A percentile compares a stretch with the other conserved stretches of the same genome.
phyloP scores from a whole-genome alignment of 2,113 vertebrate species.

The Epinephelus moara region DNA sequence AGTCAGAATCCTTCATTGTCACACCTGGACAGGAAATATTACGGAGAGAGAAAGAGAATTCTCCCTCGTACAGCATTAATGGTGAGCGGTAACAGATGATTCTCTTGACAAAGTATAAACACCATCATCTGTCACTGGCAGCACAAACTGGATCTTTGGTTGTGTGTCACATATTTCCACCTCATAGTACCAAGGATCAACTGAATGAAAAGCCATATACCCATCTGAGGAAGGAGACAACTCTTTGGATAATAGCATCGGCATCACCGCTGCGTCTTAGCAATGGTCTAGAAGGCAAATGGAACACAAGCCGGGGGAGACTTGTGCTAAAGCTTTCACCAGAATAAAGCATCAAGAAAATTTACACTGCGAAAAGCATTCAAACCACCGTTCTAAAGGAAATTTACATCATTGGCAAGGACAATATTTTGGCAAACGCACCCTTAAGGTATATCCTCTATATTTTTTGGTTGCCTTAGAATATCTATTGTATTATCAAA shows the following conservation, averaged over 20 bases:
- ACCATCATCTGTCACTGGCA: conserved; percentile 61
- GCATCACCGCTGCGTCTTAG: conserved; percentile 84
- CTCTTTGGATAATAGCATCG: conserved; percentile 91
- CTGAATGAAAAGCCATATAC: conserved; percentile 72
- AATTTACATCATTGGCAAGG: conserved; percentile 71
- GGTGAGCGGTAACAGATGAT: conserved; percentile 58
- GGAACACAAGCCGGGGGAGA: conserved; percentile 72
- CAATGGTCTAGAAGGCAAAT: conserved; percentile 79
- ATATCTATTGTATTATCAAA: conserved; percentile 73
- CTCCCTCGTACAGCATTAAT: conserved; percentile 41
- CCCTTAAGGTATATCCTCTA: conserved; percentile 54
- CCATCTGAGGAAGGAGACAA: conserved; percentile 86
- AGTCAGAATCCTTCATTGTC: conserved; percentile 80
- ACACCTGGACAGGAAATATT: conserved; percentile 69
- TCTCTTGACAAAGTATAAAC: conserved; percentile 54
- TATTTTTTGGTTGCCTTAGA: conserved; percentile 74
- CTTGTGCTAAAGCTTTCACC: conserved; percentile 83
- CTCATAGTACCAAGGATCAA: conserved; percentile 52
- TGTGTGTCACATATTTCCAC: conserved; percentile 49
- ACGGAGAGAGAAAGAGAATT: conserved; percentile 49
- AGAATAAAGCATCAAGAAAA: conserved; percentile 73
- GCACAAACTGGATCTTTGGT: conserved; percentile 66
- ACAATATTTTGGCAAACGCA: conserved; percentile 69
- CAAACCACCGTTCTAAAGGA: conserved; percentile 62
- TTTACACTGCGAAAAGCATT: conserved; percentile 68